Conservation (phyloP, 1,140 invertebrate genomes). For the Marisa cornuarietis region DNA sequence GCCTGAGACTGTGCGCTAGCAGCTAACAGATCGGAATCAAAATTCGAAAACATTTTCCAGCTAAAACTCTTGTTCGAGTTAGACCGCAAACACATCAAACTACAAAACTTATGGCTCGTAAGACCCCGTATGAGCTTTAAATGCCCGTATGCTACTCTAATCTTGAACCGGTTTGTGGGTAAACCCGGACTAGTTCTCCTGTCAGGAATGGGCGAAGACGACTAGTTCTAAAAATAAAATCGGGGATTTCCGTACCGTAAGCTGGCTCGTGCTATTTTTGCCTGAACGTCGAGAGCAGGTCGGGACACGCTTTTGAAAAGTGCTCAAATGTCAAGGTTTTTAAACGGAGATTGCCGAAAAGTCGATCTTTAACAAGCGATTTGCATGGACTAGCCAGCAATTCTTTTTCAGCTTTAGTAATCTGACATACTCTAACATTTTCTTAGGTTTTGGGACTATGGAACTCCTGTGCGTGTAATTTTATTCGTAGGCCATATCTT, state of each 20-base stretch:
- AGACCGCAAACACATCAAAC: no score
- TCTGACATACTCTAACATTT: not conserved
- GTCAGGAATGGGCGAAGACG: not conserved
- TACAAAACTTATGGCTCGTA: not conserved
- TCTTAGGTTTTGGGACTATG: not conserved
- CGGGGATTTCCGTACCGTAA: constrained; percentile 15
- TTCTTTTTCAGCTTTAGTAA: no score
- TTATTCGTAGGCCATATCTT: not conserved
- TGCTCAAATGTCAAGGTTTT: no score
- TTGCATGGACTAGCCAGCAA: no score
- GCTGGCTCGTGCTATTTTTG: constrained; percentile 1
- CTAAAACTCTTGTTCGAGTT: not conserved
- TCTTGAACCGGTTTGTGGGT: no score
- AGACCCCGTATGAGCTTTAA: not conserved
- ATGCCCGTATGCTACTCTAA: not conserved
- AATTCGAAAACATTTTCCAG: not conserved
- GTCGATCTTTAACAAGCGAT: no score
- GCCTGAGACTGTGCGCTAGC: constrained; percentile 30
- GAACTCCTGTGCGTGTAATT: not conserved
- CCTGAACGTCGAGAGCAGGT: not conserved
- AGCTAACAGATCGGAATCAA: constrained; percentile 27
- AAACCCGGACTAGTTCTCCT: not conserved
- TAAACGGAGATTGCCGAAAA: no score
- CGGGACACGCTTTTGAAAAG: not conserved
- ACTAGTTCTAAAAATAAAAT: constrained; percentile 9